Evolutionary conservation across 2,888 invertebrate species (phyloP).

Genomic region (Lamellibrachia columna): DNA sequence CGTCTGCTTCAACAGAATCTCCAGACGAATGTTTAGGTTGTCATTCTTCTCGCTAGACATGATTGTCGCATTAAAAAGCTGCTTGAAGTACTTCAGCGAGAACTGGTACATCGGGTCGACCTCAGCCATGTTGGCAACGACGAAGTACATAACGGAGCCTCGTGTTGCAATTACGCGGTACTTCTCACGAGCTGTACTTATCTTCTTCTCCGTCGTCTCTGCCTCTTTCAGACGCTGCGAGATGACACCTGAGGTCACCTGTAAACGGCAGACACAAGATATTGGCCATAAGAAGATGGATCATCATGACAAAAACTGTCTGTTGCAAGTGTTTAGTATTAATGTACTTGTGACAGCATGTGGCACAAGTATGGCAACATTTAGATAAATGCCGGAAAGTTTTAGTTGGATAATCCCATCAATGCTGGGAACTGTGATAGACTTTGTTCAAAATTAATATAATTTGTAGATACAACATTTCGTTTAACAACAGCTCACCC

Average conservation of each 20-base stretch:
- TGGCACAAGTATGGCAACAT: too few species aligned
- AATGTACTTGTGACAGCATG: not conserved
- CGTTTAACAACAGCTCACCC: too few species aligned
- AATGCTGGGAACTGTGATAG: not conserved
- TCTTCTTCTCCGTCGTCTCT: conserved; percentile 65
- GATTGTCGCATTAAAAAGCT: conserved; percentile 65
- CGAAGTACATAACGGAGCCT: conserved; percentile 67
- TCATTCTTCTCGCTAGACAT: conserved; percentile 59
- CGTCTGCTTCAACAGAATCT: conserved; percentile 60
- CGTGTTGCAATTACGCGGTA: conserved; percentile 65
- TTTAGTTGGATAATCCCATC: too few species aligned
- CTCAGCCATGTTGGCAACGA: conserved; percentile 65
- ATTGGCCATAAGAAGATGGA: not conserved
- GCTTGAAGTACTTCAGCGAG: conserved; percentile 67
- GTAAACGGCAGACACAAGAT: not conserved
- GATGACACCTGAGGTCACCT: conserved; percentile 66
- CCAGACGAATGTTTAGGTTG: conserved; percentile 56
- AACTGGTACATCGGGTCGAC: conserved; percentile 67
- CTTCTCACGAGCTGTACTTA: conserved; percentile 63
- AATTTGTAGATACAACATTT: not conserved
- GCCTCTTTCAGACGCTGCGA: conserved; percentile 64
- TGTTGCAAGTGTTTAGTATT: not conserved
- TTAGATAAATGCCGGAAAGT: too few species aligned
- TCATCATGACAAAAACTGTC: not conserved
- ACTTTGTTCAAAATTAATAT: not conserved